Evolutionary conservation across 2,888 invertebrate genomes (phyloP), one percentile per base, ranked within the genome.

Genomic region (Desoria tigrina): DNA sequence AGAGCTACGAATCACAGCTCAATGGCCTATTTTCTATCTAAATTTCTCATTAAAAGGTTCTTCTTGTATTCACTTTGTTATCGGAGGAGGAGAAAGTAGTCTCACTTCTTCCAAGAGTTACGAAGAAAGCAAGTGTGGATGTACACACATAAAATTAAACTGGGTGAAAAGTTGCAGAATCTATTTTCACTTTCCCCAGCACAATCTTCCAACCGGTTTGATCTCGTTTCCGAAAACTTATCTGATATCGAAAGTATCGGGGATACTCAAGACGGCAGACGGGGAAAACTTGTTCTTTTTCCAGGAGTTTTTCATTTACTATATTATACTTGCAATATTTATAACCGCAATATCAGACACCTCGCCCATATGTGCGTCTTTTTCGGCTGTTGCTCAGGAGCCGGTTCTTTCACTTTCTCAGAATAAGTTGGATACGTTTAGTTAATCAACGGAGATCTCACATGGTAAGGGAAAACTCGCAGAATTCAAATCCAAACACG

Each of bases 141-240:
- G 51, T 51, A 51, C 51, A 51, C 51, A 23, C 51, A 61, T 61
- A 65, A 65, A 65, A 65, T 65, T 65, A 65, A 65, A 65, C 57
- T 42, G 49, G 61, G 65, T 65, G 65, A 65, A 65, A 65, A 65
- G 65, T 65, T 65, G 56, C 65, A 57, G 61, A 65, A 65, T 65
- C 61, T 56, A 62, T 62, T 66, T 66, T 58, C 66, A 66, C 61
- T 62, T 54, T 61, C 62, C 28, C 28, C 56, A 32, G 28, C 53
- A 53, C 61, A 51, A 18, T 49, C 6, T 27, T 32, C 32, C 32
- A 32, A 32, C 32, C n/a, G 28, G 28, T 54, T 54, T 54, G 54
- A 16, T 54, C 28, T 28, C 54, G 32, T 54, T 54, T 54, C 54
- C 27, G 32, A 61, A 67, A 67, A 63, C 63, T 67, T 67, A 67